phyloP scores from a whole-genome alignment of 2,797 vertebrate genomes.

The Hafferia zeledoni region DNA sequence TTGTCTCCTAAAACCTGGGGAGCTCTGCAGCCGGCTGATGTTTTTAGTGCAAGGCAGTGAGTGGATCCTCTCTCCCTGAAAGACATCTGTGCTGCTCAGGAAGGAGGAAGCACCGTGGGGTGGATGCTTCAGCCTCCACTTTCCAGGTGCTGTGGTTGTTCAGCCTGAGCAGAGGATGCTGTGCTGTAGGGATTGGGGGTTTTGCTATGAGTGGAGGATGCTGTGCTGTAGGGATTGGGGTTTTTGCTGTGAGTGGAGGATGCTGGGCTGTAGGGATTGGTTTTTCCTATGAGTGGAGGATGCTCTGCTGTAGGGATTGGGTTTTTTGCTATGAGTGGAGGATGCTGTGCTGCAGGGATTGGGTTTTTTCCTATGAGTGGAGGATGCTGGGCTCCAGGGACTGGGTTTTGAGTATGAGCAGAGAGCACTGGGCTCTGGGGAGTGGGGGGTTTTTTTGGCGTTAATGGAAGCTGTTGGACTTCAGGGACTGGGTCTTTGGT shows the following conservation, averaged over 20 bases:
- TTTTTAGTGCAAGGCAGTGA: not conserved
- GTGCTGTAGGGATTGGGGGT: fast-evolving
- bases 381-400: not conserved
- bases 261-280: not conserved
- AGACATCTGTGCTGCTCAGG: not conserved
- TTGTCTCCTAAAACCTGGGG: not conserved
- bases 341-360: not conserved
- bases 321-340: too few species aligned
- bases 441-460: not conserved
- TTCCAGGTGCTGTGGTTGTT: not conserved
- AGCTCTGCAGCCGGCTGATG: not conserved
- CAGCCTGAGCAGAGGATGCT: not conserved
- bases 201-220: not conserved
- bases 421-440: not conserved
- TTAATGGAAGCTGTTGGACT: not conserved
- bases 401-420: not conserved
- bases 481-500: not conserved
- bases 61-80: not conserved
- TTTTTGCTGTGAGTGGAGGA: not conserved
- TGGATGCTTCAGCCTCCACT: not conserved
- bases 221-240: not conserved
- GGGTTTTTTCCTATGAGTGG: not conserved
- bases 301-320: not conserved
- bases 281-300: not conserved
- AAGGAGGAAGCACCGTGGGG: not conserved